phyloP scores from a whole-genome alignment of 2,797 vertebrate genomes.

The Ctenosaura bakeri region DNA sequence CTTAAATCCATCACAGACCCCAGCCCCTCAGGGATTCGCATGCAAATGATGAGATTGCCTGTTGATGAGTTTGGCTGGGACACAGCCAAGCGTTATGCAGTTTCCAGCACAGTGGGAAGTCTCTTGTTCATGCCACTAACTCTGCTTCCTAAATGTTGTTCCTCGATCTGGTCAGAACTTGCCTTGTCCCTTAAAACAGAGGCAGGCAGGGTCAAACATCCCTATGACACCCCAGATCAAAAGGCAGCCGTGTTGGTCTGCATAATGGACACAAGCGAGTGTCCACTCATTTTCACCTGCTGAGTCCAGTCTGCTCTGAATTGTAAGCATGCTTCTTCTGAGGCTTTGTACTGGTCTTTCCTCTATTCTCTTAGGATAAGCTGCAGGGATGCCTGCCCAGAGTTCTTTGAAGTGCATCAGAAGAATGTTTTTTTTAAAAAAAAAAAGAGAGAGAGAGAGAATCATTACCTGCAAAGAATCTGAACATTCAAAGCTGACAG shows the following conservation, averaged over 20 bases:
- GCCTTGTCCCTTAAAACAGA: neutral
- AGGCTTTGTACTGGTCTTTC: neutral
- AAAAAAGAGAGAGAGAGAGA: too few relatives aligned
- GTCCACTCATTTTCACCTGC: neutral
- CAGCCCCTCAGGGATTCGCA: slow-evolving; percentile 73
- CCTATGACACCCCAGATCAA: neutral
- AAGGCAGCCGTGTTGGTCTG: neutral
- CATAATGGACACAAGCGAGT: neutral
- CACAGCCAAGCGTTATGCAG: slow-evolving; percentile 58
- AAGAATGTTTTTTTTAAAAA: neutral
- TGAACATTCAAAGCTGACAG: neutral
- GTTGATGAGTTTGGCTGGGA: slow-evolving; percentile 74
- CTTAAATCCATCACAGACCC: slow-evolving; percentile 77
- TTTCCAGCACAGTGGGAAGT: slow-evolving; percentile 60
- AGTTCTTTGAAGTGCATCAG: slow-evolving; percentile 1
- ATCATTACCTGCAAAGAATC: neutral
- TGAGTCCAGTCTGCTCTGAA: neutral
- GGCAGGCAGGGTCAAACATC: neutral
- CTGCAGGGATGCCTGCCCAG: neutral
- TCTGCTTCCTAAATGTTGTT: neutral
- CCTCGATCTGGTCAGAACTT: neutral
- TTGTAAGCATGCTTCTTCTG: neutral
- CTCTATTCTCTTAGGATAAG: neutral
- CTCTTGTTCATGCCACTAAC: slow-evolving; percentile 52
- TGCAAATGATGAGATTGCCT: slow-evolving; percentile 75